A percentile compares a stretch with the other conserved stretches of the same genome.
phyloP scores from a whole-genome alignment of 2,113 vertebrate genomes.

The Bungarus multicinctus region DNA sequence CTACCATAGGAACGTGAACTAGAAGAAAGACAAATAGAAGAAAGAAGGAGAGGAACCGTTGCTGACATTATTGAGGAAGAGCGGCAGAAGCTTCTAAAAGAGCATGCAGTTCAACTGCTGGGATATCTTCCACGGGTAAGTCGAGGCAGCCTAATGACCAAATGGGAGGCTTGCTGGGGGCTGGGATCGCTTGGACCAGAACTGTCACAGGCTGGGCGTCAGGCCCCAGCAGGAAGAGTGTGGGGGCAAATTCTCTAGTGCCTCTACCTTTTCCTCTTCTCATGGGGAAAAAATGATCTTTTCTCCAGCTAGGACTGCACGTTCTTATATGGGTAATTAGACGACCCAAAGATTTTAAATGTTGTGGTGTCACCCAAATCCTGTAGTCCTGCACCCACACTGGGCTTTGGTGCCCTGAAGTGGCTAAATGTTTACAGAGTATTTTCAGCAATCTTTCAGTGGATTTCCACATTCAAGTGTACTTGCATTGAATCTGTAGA shows the following conservation, averaged over 20 bases:
- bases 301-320: not conserved
- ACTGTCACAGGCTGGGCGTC: rapidly evolving
- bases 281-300: not conserved
- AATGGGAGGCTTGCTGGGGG: too few relatives aligned
- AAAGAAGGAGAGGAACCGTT: conserved; percentile 70
- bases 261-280: not conserved
- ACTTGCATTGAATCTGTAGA: not conserved
- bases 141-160: not conserved
- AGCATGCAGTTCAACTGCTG: conserved; percentile 82
- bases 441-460: not conserved
- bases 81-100: conserved; percentile 83
- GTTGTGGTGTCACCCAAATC: not conserved
- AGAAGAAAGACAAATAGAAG: conserved; percentile 75
- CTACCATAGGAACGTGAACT: conserved; percentile 77
- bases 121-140: conserved; percentile 90
- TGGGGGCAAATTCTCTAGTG: not conserved
- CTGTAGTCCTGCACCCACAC: not conserved
- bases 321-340: not conserved
- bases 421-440: not conserved
- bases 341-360: not conserved
- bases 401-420: not conserved
- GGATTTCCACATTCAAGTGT: not conserved
- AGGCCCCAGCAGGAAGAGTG: not conserved
- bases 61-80: conserved; percentile 89
- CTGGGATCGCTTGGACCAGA: too few relatives aligned